Conservation (phyloP, 1,140 invertebrate species). For the Stegodyphus mimosarum region DNA sequence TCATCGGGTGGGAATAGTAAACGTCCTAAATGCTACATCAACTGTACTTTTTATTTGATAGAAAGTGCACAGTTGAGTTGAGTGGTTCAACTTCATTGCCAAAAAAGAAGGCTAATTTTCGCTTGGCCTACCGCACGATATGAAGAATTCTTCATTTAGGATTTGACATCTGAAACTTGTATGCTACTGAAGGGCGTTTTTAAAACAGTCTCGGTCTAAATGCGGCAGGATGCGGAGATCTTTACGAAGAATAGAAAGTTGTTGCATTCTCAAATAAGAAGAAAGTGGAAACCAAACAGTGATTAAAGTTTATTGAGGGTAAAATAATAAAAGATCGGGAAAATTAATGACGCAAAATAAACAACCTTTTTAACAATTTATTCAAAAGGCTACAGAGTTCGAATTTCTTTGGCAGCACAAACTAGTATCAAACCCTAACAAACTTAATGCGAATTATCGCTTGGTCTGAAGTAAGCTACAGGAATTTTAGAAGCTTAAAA, state of each 20-base stretch:
- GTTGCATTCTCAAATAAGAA: background rate
- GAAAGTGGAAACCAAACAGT: conserved; percentile 6
- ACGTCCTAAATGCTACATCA: conserved; percentile 40
- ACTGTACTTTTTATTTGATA: conserved; percentile 34
- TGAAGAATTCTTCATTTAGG: background rate
- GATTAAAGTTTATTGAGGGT: too few relatives aligned
- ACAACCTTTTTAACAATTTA: too few relatives aligned
- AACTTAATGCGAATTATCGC: too few relatives aligned
- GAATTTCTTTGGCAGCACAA: too few relatives aligned
- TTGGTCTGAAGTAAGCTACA: too few relatives aligned
- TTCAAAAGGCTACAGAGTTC: too few relatives aligned
- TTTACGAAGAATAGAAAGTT: conserved; percentile 41
- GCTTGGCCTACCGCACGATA: conserved; percentile 22
- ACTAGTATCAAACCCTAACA: too few relatives aligned
- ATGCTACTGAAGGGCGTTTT: background rate
- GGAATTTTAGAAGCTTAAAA: too few relatives aligned
- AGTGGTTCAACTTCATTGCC: conserved; percentile 49
- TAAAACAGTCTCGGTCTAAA: conserved; percentile 27
- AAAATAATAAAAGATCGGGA: too few relatives aligned
- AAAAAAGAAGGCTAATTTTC: conserved; percentile 28
- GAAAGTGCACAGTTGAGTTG: background rate
- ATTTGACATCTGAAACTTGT: conserved; percentile 27
- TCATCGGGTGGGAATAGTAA: conserved; percentile 7
- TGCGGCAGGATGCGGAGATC: conserved; percentile 26
- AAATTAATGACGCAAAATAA: too few relatives aligned